Percentiles rank a stretch among this genome's conserved stretches.
phyloP scores from a whole-genome alignment of 2,888 invertebrate genomes.

The Athalia cordata region DNA sequence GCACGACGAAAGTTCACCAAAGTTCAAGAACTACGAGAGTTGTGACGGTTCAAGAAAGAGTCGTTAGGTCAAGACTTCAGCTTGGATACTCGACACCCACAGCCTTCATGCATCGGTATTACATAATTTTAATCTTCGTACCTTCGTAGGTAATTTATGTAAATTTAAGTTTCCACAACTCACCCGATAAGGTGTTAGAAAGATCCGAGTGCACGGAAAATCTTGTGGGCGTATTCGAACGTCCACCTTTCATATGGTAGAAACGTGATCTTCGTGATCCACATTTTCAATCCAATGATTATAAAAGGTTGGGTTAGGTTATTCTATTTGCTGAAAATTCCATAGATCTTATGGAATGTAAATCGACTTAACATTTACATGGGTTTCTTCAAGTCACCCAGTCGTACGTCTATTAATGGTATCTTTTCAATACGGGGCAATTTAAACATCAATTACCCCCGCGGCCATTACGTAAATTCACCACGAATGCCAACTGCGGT shows the following conservation, averaged over 20 bases:
- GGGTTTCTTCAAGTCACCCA: not conserved
- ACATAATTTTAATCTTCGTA: not conserved
- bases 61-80: conserved; percentile 70
- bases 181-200: no score
- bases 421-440: not conserved
- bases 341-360: no score
- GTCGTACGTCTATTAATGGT: conserved; percentile 25
- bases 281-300: no score
- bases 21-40: conserved; percentile 66
- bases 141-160: not conserved
- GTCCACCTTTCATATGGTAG: not conserved
- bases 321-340: no score
- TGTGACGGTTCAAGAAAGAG: conserved; percentile 71
- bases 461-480: not conserved
- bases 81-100: conserved; percentile 72
- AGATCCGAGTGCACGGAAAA: not conserved
- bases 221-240: not conserved
- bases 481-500: not conserved
- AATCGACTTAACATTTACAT: no score
- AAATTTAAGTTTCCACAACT: no score
- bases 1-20: conserved; percentile 69
- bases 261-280: no score
- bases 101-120: conserved; percentile 71
- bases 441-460: not conserved
- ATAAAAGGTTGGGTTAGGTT: no score